A percentile compares a stretch with the other conserved stretches of the same genome.
Conservation (phyloP, 2,113 vertebrate genomes). For the Glaucidium brasilianum region DNA sequence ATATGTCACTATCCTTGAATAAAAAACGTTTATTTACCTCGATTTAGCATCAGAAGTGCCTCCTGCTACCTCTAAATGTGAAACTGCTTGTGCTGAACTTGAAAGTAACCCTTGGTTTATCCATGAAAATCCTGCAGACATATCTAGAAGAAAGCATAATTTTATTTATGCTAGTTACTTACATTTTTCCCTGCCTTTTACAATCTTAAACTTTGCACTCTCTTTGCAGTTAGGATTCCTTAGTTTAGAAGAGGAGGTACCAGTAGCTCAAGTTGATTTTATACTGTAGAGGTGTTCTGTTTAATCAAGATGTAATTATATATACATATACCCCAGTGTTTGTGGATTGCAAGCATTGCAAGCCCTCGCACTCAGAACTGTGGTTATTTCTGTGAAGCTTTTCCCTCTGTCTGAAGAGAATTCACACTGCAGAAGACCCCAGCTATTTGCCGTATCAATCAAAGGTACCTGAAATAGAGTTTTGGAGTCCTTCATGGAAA, state of each 20-base stretch:
- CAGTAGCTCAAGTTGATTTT: neutral
- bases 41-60: conserved; percentile 62
- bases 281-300: neutral
- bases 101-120: conserved; percentile 74
- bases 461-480: neutral
- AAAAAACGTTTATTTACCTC: conserved; percentile 62
- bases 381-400: neutral
- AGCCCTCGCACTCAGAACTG: neutral
- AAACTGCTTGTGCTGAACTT: conserved; percentile 67
- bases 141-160: conserved; percentile 65
- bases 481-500: neutral
- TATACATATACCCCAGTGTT: no score
- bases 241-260: neutral
- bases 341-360: neutral
- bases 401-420: neutral
- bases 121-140: conserved; percentile 79
- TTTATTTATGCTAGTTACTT: neutral
- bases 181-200: neutral
- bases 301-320: neutral
- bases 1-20: neutral
- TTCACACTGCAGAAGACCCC: neutral
- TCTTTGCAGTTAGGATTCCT: neutral
- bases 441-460: neutral
- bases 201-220: neutral
- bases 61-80: conserved; percentile 53